Evolutionary conservation across 2,888 invertebrate genomes (phyloP), one percentile per base, ranked within the genome.

Genomic region (Pachycephus smyrnensis): DNA sequence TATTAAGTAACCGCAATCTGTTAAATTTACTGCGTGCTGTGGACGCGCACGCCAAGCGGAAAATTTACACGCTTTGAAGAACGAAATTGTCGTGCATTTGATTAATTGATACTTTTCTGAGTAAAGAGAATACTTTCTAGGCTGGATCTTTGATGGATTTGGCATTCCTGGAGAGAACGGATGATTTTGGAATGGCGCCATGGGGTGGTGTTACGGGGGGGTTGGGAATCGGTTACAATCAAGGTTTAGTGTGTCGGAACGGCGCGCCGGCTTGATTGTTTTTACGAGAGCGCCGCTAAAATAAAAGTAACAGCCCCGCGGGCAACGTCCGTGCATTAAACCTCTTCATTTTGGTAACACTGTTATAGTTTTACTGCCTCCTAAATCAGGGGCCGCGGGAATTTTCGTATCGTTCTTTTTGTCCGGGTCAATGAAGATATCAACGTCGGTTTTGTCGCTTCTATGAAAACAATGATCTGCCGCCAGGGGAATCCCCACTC

Each of bases 321-420:
- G 78, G 82, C 79, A 71, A 80, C 81, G 80, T 81, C 81, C 82
- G 84, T 82, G 86, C 88, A 88, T 89, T 87, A 88, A 89, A 88
- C 87, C 88, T 88, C 89, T 89, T 89, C 86, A 88, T 87, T 88
- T 89, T 87, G 86, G 89, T 88, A 89, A 89, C 88, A 87, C 86
- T 89, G 87, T 89, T 89, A 89, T 88, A 87, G 85, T 83, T 88
- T 88, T 89, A 88, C 86, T 84, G 84, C 87, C 82, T 85, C 80
- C 82, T 90, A 90, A 90, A 90, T 90, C 87, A 89, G 84, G 80
- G 78, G 31, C 15, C 82, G 82, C 84, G 77, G 78, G 82, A 86
- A 87, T 87, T 90, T 89, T 86, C 87, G 84, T 87, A 86, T 84
- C 84, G 82, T 77, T 77, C 81, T 82, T 84, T 84, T 84, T 84